Base-by-base conservation (phyloP, 2,113 vertebrate genomes). In the Nothoprocta perdicaria region DNA sequence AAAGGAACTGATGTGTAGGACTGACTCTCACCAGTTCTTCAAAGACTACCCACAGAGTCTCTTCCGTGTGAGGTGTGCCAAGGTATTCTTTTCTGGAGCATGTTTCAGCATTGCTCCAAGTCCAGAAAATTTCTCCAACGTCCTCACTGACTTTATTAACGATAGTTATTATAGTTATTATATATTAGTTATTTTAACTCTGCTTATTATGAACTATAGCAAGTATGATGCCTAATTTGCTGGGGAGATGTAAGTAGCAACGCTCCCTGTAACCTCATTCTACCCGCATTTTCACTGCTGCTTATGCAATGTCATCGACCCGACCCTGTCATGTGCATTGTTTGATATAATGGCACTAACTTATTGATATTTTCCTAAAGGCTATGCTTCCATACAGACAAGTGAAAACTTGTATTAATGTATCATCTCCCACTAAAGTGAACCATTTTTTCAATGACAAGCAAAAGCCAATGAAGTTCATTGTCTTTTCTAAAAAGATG, bases 11-110 rank as follows among this genome's bases (percentile, higher is more conserved):
- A 24, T 65, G 33, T 91, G 85, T 83, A 38, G 80, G 75, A 69
- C 84, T 79, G 73, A 80, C 79, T 89, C 68, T 89, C 46, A 89
- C 41, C 40, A 41, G 41, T 73, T 95, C 72, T 94, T 63, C 72
- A 60, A 67, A 83, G n/a, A 26, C 15, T 18, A 45, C 13, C 9
- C 38, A 38, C 66, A 6, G 29, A 45, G 6, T 62, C 6, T 50
- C 38, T 87, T 84, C 72, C 21, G 0, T 55, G 50, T 55, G 26
- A 52, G n/a, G 18, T 72, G 10, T 68, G 23, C 16, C 13, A n/a
- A 67, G 3, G 5, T 79, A 19, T 41, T 93, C 6, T 23, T 68
- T 76, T 69, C 53, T 52, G 53, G 76, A 24, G 35, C 35, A 80
- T 76, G 21, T 41, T 53, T 63, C 24, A 43, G 15, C 75, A 67